These are phyloP conservation scores for Drosophila basisetae DNA, from an alignment of 2,888 invertebrate species.

Conservation along the genomic window DNA sequence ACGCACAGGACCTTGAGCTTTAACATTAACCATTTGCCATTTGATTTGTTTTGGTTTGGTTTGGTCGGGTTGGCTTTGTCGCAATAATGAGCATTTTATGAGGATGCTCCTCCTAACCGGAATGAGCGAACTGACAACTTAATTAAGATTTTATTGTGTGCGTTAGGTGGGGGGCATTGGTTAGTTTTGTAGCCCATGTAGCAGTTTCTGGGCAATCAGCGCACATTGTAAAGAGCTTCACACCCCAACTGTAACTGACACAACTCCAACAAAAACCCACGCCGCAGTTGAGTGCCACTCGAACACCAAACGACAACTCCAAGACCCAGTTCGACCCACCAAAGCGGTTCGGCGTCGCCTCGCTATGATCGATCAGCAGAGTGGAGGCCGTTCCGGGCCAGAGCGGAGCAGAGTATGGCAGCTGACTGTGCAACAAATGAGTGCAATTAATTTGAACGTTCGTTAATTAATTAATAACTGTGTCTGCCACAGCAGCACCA, in stretches of 20 bases:
- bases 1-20: constrained; percentile 64
- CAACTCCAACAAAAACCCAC: constrained; percentile 14
- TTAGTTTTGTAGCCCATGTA: constrained; percentile 12
- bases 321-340: constrained; percentile 8
- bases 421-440: constrained; percentile 77
- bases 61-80: constrained; percentile 54
- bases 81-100: constrained; percentile 75
- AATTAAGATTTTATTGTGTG: constrained; percentile 79
- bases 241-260: constrained; percentile 22
- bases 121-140: constrained; percentile 68
- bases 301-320: constrained; percentile 37
- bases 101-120: constrained; percentile 56
- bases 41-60: constrained; percentile 71
- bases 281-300: constrained; percentile 49
- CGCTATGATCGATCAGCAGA: constrained; percentile 62
- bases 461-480: constrained; percentile 78
- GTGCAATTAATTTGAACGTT: constrained; percentile 77
- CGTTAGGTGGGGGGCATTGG: constrained; percentile 10
- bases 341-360: constrained; percentile 39
- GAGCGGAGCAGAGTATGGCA: neutral
- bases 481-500: constrained; percentile 25
- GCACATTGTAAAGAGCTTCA: constrained; percentile 36
- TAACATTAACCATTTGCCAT: constrained; percentile 69
- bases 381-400: neutral
- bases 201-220: constrained; percentile 48